Conservation (phyloP, 2,888 invertebrate genomes). For the Coecobrya sp. region DNA sequence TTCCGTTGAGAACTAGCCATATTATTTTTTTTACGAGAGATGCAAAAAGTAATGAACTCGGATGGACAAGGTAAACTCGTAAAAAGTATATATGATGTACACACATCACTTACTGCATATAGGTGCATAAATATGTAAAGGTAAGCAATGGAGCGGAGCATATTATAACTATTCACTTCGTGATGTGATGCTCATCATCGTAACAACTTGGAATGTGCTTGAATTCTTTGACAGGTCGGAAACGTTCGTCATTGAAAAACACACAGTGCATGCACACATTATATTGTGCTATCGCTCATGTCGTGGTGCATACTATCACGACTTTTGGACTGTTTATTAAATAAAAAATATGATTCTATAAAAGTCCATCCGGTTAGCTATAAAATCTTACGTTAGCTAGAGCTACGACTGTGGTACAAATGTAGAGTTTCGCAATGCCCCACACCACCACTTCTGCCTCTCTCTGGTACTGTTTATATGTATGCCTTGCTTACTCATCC, state of each 20-base stretch:
- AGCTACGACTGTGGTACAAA: background rate
- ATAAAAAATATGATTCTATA: slow-evolving; percentile 75
- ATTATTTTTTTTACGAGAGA: slow-evolving; percentile 60
- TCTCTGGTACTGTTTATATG: background rate
- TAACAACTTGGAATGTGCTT: slow-evolving; percentile 68
- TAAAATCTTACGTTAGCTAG: slow-evolving; percentile 27
- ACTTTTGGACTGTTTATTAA: slow-evolving; percentile 70
- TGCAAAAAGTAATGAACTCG: slow-evolving; percentile 79
- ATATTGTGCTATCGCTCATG: slow-evolving; percentile 17
- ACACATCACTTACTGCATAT: background rate
- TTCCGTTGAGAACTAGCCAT: slow-evolving; percentile 66
- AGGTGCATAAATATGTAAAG: background rate
- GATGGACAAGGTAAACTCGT: slow-evolving; percentile 72
- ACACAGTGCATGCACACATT: slow-evolving; percentile 13
- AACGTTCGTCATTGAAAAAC: slow-evolving; percentile 73
- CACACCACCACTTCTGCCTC: background rate
- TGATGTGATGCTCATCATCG: slow-evolving; percentile 70
- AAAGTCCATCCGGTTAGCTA: slow-evolving; percentile 73
- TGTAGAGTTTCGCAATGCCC: slow-evolving; percentile 47
- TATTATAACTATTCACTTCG: slow-evolving; percentile 53
- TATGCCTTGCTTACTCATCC: background rate
- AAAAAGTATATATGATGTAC: slow-evolving; percentile 50
- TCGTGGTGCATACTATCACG: slow-evolving; percentile 78
- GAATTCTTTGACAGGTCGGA: slow-evolving; percentile 80
- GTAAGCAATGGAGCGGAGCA: slow-evolving; percentile 21